A percentile compares a stretch with the other conserved stretches of the same genome.
Conservation (phyloP, 1,140 invertebrate species). For the Dinothrombium tinctorium region DNA sequence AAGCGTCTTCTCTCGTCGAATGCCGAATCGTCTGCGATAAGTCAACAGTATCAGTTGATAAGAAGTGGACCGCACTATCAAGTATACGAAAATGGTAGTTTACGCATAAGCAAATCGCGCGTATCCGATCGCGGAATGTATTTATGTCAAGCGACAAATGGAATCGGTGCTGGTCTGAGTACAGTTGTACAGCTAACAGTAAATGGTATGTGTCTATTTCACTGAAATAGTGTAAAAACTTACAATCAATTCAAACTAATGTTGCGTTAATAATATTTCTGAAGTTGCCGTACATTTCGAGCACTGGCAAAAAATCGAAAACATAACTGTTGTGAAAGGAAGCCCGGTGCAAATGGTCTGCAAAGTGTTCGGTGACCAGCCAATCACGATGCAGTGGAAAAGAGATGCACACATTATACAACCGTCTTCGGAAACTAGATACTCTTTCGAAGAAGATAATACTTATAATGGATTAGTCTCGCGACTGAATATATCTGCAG, state of each 20-base stretch:
- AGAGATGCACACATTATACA: not conserved
- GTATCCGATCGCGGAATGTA: slow-evolving; percentile 24
- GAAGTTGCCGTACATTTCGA: slow-evolving; percentile 12
- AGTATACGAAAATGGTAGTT: slow-evolving; percentile 17
- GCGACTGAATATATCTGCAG: not conserved
- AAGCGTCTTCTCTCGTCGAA: slow-evolving; percentile 26
- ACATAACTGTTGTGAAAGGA: slow-evolving; percentile 12
- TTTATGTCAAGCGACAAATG: slow-evolving; percentile 26
- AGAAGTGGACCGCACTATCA: slow-evolving; percentile 18
- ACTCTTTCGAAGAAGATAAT: too few relatives aligned
- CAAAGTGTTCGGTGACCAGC: slow-evolving; percentile 13
- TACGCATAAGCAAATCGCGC: slow-evolving; percentile 20
- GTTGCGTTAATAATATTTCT: too few relatives aligned
- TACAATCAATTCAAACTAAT: not conserved
- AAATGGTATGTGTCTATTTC: slow-evolving; percentile 16
- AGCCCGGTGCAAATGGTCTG: slow-evolving; percentile 11
- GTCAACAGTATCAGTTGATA: slow-evolving; percentile 15
- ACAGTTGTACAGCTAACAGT: slow-evolving; percentile 23
- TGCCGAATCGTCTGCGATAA: slow-evolving; percentile 20
- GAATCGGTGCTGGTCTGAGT: slow-evolving; percentile 24
- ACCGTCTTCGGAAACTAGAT: not conserved
- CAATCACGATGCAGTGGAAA: slow-evolving; percentile 14
- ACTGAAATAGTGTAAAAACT: not conserved
- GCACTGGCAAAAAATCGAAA: slow-evolving; percentile 3
- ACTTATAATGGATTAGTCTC: not conserved